Percentiles rank a stretch among this genome's conserved stretches.
phyloP scores from a whole-genome alignment of 2,888 invertebrate genomes.

The Holacanthella duospinosa region DNA sequence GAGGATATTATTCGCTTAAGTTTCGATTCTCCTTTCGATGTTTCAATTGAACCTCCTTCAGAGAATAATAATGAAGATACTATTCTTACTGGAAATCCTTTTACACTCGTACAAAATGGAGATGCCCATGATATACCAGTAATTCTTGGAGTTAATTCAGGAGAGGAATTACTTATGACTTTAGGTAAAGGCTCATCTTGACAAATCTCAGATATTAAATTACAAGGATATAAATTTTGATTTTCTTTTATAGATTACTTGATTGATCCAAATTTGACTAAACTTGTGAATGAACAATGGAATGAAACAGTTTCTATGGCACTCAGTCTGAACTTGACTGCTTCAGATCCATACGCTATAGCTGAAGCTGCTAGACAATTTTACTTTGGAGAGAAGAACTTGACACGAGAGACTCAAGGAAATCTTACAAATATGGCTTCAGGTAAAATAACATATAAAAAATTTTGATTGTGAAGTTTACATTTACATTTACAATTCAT shows the following conservation, averaged over 20 bases:
- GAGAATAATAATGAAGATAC: not conserved
- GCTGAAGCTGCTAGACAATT: not conserved
- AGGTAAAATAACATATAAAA: not conserved
- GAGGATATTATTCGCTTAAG: not conserved
- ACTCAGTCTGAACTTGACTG: not conserved
- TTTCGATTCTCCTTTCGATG: not conserved
- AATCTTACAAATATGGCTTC: not conserved
- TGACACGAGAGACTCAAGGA: not conserved
- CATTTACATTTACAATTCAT: too few relatives aligned
- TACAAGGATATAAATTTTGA: too few relatives aligned
- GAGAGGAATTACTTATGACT: not conserved
- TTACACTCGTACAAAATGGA: not conserved
- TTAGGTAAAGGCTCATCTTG: too few relatives aligned
- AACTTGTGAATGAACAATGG: not conserved
- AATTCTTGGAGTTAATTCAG: constrained; percentile 4
- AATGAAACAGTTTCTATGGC: not conserved
- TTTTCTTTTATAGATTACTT: constrained; percentile 1
- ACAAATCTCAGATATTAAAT: too few relatives aligned
- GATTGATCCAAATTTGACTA: not conserved
- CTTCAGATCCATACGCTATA: not conserved
- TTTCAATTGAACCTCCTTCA: constrained; percentile 3
- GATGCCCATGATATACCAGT: constrained; percentile 1
- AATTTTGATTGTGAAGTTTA: not conserved
- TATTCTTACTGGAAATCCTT: not conserved
- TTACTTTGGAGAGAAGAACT: constrained; percentile 1